A percentile compares a stretch with the other conserved stretches of the same genome.
phyloP scores from a whole-genome alignment of 53 echinoderm and acorn worm species.

The Paelopatides confundens region DNA sequence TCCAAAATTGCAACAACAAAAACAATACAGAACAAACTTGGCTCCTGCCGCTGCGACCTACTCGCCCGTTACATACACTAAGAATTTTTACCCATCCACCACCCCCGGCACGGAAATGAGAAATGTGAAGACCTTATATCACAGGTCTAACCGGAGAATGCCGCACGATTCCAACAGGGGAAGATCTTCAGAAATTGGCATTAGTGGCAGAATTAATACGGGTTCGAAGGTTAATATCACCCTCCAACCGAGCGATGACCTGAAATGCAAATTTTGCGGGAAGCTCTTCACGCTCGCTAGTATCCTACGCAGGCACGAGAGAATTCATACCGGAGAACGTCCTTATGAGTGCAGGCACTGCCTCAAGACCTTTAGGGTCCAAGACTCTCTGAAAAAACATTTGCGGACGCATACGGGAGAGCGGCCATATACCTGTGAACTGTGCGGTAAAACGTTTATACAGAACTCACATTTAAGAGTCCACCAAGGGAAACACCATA shows the following conservation, averaged over 20 bases:
- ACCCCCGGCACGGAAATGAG: background rate
- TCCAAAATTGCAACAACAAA: background rate
- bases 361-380: conserved; percentile 2
- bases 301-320: background rate
- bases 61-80: background rate
- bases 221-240: background rate
- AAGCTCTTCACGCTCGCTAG: background rate
- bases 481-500: conserved; percentile 4
- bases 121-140: background rate
- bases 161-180: background rate
- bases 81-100: background rate
- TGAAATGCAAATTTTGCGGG: conserved; percentile 7
- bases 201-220: background rate
- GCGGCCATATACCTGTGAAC: background rate
- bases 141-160: background rate
- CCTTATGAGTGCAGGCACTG: conserved; percentile 1
- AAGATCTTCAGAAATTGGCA: background rate
- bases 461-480: conserved; percentile 17
- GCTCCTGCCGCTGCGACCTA: background rate
- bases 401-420: conserved; percentile 4
- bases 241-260: background rate
- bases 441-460: conserved; percentile 9
- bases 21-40: background rate
- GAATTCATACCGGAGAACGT: conserved; percentile 5
- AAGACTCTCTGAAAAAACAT: conserved; percentile 14